phyloP scores from a whole-genome alignment of 2,797 vertebrate species.

The Notoglanidium macrostoma region DNA sequence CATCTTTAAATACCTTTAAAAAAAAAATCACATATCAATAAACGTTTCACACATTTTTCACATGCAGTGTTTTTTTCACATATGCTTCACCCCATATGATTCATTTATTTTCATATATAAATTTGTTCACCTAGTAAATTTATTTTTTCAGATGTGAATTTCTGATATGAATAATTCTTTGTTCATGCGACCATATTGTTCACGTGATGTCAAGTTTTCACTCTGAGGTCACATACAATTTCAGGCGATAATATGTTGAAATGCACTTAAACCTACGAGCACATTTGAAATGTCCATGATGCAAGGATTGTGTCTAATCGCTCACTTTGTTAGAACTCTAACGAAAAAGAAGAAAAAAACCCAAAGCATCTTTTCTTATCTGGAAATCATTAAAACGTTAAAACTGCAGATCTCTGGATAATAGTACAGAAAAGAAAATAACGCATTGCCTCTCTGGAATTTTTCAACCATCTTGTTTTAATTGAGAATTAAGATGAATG shows the following conservation, averaged over 20 bases:
- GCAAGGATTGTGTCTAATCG: neutral
- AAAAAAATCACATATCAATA: neutral
- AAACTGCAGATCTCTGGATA: neutral
- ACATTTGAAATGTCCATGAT: neutral
- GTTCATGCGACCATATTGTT: neutral
- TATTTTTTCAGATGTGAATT: neutral
- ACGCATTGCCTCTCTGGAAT: neutral
- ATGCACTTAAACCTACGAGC: neutral
- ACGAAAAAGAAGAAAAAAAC: neutral
- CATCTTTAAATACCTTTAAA: neutral
- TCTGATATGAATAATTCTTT: neutral
- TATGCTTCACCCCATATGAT: neutral
- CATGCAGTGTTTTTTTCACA: neutral
- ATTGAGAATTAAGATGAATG: conserved; percentile 13
- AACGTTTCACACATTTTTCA: neutral
- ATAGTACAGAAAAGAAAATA: neutral
- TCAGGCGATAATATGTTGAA: neutral
- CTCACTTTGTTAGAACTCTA: neutral
- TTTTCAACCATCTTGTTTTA: conserved; percentile 26
- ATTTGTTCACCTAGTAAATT: neutral
- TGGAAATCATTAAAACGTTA: conserved; percentile 19
- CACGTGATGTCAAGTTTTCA: neutral
- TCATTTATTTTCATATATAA: neutral
- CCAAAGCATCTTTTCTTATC: neutral
- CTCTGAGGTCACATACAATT: neutral